Base-by-base conservation (phyloP, 2,797 vertebrate genomes). In the Silurus lanzhouensis region DNA sequence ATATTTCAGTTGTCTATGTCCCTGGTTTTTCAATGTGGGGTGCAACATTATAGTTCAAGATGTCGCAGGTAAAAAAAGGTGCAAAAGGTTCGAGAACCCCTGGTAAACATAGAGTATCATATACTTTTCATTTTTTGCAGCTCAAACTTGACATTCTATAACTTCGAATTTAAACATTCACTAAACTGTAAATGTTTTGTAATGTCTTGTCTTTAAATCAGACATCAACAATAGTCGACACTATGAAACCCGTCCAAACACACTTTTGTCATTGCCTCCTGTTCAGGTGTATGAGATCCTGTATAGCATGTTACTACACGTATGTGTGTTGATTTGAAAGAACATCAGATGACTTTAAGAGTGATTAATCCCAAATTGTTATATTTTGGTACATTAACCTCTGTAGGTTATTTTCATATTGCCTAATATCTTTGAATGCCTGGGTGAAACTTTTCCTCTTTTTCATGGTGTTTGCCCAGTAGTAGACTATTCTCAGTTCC, bases 81-180 rank as follows among this genome's bases (percentile, higher is more conserved):
- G n/a, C 25, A 12, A 31, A 77, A 58, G 5, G 55, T 58, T 55
- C 25, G n/a, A 75, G 48, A 25, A n/a, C n/a, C n/a, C 46, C 48
- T 55, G 46, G 13, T 55, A 38, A 38, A 38, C 38, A 38, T 25
- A 57, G 17, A 57, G 2, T 15, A 58, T 31, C 22, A n/a, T 38
- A 31, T 60, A 15, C 72, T 57, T 25, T 31, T 77, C 9, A 58
- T 22, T 77, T 31, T 77, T 4, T 12, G 52, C 4, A 38, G 17
- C 15, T 12, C 74, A 76, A 15, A 31, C 57, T 25, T 31, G 72
- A 25, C 17, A 22, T 63, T 61, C 15, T 60, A 79, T 83, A 75
- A 79, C 10, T 55, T 14, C 61, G n/a, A 83, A 20, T 81, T 88
- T 27, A 88, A 85, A 87, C 82, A 88, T 88, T 87, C 44, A 85